Evolutionary conservation across 2,113 vertebrate genomes (phyloP).

Genomic region (Gorsachius goisagi): DNA sequence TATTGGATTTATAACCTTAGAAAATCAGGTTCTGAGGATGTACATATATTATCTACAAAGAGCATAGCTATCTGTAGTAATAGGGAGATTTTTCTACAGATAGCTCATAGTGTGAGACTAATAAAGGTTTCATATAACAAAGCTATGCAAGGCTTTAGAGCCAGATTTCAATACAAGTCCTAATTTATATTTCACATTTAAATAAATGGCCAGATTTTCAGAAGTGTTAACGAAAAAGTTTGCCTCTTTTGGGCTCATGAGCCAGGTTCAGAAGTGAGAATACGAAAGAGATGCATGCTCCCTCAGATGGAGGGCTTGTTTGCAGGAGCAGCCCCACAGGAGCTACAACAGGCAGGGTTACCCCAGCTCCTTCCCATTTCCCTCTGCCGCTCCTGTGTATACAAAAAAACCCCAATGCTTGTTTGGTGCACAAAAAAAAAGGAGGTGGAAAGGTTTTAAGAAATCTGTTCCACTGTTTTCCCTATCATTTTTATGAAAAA

Average conservation of each 20-base stretch:
- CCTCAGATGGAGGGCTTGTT: background rate
- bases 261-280: background rate
- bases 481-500: background rate
- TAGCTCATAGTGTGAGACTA: background rate
- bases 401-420: rapidly evolving
- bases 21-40: slow-evolving; percentile 46
- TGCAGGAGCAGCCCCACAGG: background rate
- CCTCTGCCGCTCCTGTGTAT: background rate
- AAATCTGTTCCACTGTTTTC: background rate
- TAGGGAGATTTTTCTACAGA: slow-evolving; percentile 30
- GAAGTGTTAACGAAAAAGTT: background rate
- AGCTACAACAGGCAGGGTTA: background rate
- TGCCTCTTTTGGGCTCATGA: background rate
- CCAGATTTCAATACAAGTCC: background rate
- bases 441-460: background rate
- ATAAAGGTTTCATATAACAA: slow-evolving; percentile 48
- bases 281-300: rapidly evolving
- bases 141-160: background rate
- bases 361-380: background rate
- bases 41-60: slow-evolving; percentile 46
- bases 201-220: slow-evolving; percentile 26
- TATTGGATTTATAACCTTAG: slow-evolving; percentile 46
- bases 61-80: slow-evolving; percentile 32
- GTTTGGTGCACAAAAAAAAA: background rate
- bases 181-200: slow-evolving; percentile 42